A percentile compares a stretch with the other conserved stretches of the same genome.
Evolutionary conservation across 2,888 invertebrate genomes (phyloP).

Genomic region (Polydrusus tereticollis): DNA sequence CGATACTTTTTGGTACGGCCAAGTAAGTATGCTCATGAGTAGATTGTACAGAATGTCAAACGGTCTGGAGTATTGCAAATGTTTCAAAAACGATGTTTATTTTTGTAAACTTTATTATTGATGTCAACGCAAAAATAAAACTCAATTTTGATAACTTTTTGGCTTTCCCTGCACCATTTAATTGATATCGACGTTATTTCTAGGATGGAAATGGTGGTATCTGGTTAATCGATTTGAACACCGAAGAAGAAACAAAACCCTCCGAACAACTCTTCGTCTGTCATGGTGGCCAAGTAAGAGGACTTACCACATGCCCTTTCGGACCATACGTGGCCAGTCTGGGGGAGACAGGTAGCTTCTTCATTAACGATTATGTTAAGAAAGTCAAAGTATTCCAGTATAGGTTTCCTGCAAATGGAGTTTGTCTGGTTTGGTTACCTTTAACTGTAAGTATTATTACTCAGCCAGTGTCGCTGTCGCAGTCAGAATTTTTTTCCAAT

Average conservation of each 20-base stretch:
- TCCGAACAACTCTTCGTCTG: constrained; percentile 73
- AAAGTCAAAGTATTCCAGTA: constrained; percentile 74
- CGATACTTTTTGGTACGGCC: constrained; percentile 77
- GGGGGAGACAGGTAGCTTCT: constrained; percentile 80
- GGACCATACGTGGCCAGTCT: constrained; percentile 79
- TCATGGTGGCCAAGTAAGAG: constrained; percentile 82
- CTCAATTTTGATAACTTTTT: too few relatives aligned
- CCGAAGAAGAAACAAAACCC: constrained; percentile 64
- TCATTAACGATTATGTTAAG: constrained; percentile 77
- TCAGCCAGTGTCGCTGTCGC: too few relatives aligned
- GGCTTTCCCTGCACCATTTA: too few relatives aligned
- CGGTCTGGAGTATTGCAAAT: too few relatives aligned
- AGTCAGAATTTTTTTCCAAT: not conserved
- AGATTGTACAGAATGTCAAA: too few relatives aligned
- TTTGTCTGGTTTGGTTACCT: constrained; percentile 80
- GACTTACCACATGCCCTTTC: constrained; percentile 78
- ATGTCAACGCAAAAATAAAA: too few relatives aligned
- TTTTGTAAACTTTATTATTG: too few relatives aligned
- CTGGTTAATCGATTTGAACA: constrained; percentile 79
- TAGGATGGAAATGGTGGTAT: constrained; percentile 90
- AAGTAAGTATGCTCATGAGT: constrained; percentile 70
- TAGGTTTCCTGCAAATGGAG: constrained; percentile 72
- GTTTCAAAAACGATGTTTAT: too few relatives aligned
- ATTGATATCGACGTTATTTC: not conserved
- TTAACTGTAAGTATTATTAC: constrained; percentile 71